Percentiles rank a stretch among this genome's conserved stretches.
Evolutionary conservation across 2,113 vertebrate genomes (phyloP).

Genomic region (Rallus limicola): DNA sequence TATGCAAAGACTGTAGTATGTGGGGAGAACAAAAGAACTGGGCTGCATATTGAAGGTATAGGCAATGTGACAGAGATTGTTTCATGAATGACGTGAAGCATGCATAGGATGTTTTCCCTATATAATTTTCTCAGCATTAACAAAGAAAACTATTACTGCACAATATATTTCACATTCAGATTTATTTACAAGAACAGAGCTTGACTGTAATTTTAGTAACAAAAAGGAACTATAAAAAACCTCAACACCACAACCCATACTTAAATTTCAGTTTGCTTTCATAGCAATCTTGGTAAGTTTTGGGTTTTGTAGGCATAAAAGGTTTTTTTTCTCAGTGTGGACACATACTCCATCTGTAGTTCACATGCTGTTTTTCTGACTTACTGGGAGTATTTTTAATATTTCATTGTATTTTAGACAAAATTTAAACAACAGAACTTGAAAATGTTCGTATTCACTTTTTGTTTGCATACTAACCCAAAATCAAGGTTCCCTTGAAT

Average conservation of each 20-base stretch:
- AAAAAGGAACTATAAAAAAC: neutral
- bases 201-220: neutral
- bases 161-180: neutral
- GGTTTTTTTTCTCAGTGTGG: neutral
- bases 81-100: neutral
- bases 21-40: neutral
- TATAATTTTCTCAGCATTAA: neutral
- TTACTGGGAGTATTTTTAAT: neutral
- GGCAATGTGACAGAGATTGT: neutral
- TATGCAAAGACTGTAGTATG: neutral
- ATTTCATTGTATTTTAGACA: neutral
- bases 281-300: neutral
- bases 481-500: neutral
- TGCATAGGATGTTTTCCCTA: neutral
- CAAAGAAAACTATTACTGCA: neutral
- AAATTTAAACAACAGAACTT: neutral
- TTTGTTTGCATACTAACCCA: neutral
- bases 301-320: neutral
- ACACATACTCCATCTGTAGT: neutral
- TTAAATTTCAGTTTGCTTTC: neutral
- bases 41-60: neutral
- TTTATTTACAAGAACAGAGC: neutral
- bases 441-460: neutral
- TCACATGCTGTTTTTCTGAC: neutral
- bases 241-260: neutral